A percentile compares a stretch with the other conserved stretches of the same genome.
phyloP scores from a whole-genome alignment of 2,888 invertebrate genomes.

The Lysandra coridon region DNA sequence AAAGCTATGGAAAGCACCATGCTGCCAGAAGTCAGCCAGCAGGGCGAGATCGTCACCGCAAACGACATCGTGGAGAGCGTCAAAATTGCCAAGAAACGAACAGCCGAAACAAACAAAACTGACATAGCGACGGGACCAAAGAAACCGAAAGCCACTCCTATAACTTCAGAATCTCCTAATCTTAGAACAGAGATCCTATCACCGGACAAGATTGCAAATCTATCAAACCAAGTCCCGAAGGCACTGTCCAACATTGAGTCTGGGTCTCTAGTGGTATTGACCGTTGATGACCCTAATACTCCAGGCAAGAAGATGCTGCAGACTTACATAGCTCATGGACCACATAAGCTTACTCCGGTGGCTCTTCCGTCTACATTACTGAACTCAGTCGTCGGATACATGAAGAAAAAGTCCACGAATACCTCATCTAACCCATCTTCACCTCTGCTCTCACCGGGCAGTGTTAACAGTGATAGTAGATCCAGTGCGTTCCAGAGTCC shows the following conservation, averaged over 20 bases:
- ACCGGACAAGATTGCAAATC: conserved; percentile 40
- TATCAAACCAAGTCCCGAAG: conserved; percentile 43
- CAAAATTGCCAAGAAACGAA: conserved; percentile 37
- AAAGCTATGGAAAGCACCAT: conserved; percentile 52
- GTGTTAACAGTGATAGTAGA: conserved; percentile 56
- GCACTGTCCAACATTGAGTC: conserved; percentile 63
- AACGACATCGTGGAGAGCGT: conserved; percentile 56
- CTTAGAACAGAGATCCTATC: neutral
- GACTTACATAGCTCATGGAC: conserved; percentile 65
- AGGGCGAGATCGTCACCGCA: conserved; percentile 42
- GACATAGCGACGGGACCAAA: conserved; percentile 32
- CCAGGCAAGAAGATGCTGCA: conserved; percentile 71
- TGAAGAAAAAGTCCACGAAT: conserved; percentile 63
- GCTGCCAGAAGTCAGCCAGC: conserved; percentile 38
- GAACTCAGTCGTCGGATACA: conserved; percentile 66
- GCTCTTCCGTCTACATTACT: conserved; percentile 60
- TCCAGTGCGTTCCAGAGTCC: conserved; percentile 53
- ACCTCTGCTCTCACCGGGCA: conserved; percentile 64
- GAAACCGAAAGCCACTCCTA: conserved; percentile 36
- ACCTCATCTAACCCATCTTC: conserved; percentile 66
- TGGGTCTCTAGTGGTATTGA: conserved; percentile 68
- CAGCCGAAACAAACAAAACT: neutral
- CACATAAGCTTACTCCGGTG: conserved; percentile 61
- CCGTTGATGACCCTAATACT: conserved; percentile 66
- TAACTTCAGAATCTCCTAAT: conserved; percentile 26